Evolutionary conservation across 2,888 invertebrate species (phyloP).

Genomic region (Tetranychus piercei): DNA sequence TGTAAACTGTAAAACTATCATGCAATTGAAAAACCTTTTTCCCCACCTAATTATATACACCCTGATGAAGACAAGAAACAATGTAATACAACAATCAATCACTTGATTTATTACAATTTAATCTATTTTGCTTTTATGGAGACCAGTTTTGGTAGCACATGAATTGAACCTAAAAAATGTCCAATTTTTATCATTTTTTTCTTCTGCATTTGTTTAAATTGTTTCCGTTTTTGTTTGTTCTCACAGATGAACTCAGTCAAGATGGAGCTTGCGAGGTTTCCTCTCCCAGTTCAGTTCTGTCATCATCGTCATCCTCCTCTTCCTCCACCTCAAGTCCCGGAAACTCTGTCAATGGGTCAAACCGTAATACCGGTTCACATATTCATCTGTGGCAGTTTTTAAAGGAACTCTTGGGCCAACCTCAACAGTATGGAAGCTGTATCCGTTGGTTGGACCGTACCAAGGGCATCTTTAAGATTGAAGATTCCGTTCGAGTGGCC

Average conservation of each 20-base stretch:
- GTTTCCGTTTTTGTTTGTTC: background rate
- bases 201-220: too few species aligned
- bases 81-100: too few species aligned
- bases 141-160: too few species aligned
- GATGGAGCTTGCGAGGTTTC: conserved; percentile 13
- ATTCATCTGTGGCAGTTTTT: conserved; percentile 98
- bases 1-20: too few species aligned
- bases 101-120: too few species aligned
- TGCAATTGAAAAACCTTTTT: too few species aligned
- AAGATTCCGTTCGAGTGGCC: conserved; percentile 93
- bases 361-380: conserved; percentile 42
- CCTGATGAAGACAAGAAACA: too few species aligned
- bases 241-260: conserved; percentile 10
- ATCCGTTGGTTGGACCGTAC: conserved; percentile 90
- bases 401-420: conserved; percentile 74
- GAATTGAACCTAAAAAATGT: background rate
- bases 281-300: background rate
- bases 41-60: too few species aligned
- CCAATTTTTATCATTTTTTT: background rate
- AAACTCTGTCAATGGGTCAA: conserved; percentile 3
- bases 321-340: background rate
- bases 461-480: conserved; percentile 93
- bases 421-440: conserved; percentile 72
- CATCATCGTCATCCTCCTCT: background rate
- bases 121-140: too few species aligned